Conservation (phyloP, 2,797 vertebrate species). For the Gymnothorax javanicus region DNA sequence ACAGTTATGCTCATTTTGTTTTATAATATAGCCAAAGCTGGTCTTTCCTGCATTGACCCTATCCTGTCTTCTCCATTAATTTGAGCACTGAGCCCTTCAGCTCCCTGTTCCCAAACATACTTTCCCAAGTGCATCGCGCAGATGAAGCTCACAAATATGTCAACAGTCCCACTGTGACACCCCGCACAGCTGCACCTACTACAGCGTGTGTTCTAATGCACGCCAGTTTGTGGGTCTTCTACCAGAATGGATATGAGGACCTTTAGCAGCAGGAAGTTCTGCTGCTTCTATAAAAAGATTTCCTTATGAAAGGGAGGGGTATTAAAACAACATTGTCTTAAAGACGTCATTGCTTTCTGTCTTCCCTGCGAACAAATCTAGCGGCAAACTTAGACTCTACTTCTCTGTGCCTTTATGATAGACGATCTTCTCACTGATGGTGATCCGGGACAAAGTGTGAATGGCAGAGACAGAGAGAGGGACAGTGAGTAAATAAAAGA, state of each 20-base stretch:
- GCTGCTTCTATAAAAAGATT: conserved; percentile 20
- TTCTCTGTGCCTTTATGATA: neutral
- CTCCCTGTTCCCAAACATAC: neutral
- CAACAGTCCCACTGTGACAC: neutral
- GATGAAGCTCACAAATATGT: neutral
- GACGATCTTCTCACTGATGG: neutral
- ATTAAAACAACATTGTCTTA: neutral
- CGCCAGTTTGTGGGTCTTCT: neutral
- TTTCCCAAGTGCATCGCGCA: neutral
- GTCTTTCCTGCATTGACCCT: neutral
- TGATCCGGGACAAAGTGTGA: neutral
- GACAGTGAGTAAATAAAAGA: neutral
- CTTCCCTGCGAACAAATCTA: neutral
- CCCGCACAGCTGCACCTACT: neutral
- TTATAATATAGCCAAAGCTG: neutral
- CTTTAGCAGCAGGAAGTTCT: neutral
- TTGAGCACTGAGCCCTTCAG: neutral
- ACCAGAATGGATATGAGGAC: neutral
- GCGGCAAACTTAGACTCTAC: neutral
- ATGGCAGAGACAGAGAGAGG: conserved; percentile 4
- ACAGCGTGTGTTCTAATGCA: neutral
- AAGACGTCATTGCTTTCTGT: neutral
- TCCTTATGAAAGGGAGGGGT: neutral
- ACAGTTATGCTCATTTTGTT: neutral
- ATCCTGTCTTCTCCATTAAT: neutral